Conservation (phyloP, 2,113 vertebrate species). For the Puntigrus tetrazona region DNA sequence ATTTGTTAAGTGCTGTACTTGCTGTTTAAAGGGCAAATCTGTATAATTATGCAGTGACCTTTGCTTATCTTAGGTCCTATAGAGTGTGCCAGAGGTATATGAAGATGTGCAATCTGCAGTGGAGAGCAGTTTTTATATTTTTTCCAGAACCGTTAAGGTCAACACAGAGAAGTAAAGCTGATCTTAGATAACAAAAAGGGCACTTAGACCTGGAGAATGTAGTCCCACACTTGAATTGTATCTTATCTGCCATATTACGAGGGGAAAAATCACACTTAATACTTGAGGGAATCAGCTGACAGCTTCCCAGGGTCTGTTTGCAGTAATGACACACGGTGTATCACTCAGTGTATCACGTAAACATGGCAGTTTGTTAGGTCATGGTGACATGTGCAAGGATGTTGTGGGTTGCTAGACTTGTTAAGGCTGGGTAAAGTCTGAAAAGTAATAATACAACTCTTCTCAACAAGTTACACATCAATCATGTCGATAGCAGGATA, state of each 20-base stretch:
- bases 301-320: not conserved
- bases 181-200: not conserved
- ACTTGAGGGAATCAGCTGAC: not conserved
- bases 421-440: not conserved
- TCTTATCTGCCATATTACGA: not conserved
- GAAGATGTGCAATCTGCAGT: not conserved
- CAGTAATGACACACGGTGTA: not conserved
- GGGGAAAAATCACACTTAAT: not conserved
- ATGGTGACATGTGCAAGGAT: not conserved
- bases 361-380: not conserved
- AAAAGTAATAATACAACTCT: not conserved
- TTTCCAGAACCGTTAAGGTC: not conserved
- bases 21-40: conserved; percentile 29
- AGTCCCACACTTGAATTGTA: not conserved
- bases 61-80: conserved; percentile 19
- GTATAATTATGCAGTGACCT: conserved; percentile 29
- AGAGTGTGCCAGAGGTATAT: conserved; percentile 2
- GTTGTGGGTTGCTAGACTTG: not conserved
- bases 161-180: not conserved
- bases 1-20: conserved; percentile 15
- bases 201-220: not conserved
- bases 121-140: conserved; percentile 1
- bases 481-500: not conserved
- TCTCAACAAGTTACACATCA: not conserved
- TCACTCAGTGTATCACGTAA: not conserved